Conservation (phyloP, 2,797 vertebrate genomes). For the Diplodus sargus region DNA sequence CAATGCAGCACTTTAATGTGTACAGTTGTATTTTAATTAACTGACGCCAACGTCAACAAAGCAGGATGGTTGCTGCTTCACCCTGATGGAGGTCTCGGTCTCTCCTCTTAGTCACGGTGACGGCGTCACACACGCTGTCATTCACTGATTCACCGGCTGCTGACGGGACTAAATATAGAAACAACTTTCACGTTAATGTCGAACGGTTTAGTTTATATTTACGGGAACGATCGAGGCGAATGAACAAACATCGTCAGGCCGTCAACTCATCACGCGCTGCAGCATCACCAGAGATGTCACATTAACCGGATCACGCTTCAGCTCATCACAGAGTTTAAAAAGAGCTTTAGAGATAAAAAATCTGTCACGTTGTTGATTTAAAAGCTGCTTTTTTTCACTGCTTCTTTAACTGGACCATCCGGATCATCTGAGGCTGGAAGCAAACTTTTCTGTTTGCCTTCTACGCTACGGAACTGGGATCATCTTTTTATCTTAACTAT, state of each 20-base stretch:
- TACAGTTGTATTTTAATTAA: no score
- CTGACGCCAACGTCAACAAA: neutral
- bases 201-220: neutral
- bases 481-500: no score
- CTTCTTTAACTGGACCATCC: no score
- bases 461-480: no score
- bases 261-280: neutral
- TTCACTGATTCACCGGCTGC: neutral
- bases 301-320: neutral
- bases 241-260: neutral
- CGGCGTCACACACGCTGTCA: neutral
- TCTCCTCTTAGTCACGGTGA: neutral
- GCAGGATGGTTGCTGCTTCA: neutral
- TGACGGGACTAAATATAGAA: slow-evolving; percentile 10
- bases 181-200: neutral
- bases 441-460: no score
- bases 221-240: slow-evolving; percentile 1
- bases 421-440: neutral
- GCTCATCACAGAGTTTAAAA: neutral
- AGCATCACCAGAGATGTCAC: neutral
- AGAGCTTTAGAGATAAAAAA: neutral
- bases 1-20: no score
- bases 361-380: no score
- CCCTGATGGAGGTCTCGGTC: neutral
- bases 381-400: no score